phyloP scores from a whole-genome alignment of 2,113 vertebrate genomes.

The Halichoeres trimaculatus region DNA sequence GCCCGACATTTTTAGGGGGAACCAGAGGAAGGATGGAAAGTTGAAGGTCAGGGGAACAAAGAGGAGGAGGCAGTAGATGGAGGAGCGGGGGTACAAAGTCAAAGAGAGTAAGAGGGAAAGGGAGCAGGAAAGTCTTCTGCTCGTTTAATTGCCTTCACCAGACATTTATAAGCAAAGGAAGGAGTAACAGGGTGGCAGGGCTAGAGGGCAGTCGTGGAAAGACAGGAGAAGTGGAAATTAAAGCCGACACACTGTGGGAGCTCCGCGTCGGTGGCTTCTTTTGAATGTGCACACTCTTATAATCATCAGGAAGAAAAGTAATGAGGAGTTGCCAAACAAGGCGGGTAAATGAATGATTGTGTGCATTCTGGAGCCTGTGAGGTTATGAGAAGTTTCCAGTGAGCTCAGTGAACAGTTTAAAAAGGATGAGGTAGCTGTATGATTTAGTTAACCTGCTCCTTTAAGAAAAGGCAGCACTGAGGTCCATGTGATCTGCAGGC shows the following conservation, averaged over 20 bases:
- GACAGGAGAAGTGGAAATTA: conserved; percentile 71
- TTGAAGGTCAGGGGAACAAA: conserved; percentile 61
- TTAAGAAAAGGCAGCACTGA: conserved; percentile 44
- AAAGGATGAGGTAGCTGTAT: conserved; percentile 41
- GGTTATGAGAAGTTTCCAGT: conserved; percentile 58
- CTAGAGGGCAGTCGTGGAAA: conserved; percentile 53
- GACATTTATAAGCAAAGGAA: conserved; percentile 75
- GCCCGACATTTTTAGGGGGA: conserved; percentile 49
- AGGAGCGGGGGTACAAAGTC: conserved; percentile 26
- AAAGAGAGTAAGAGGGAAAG: conserved; percentile 4
- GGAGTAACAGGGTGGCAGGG: conserved; percentile 50
- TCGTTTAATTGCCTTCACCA: conserved; percentile 67
- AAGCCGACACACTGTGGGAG: conserved; percentile 54
- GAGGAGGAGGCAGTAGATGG: conserved; percentile 9
- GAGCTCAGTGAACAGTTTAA: conserved; percentile 43
- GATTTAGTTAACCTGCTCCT: conserved; percentile 56
- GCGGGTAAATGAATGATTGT: conserved; percentile 29
- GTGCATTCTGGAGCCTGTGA: conserved; percentile 21
- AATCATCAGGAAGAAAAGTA: conserved; percentile 22
- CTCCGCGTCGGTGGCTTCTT: conserved; percentile 42
- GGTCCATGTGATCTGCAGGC: conserved; percentile 60
- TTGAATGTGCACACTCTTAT: conserved; percentile 27
- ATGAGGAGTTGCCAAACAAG: background rate
- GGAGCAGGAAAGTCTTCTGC: conserved; percentile 59
- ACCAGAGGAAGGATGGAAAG: conserved; percentile 51